Conservation (phyloP, 2,888 invertebrate genomes). For the Zhuqinia jingwanae region DNA sequence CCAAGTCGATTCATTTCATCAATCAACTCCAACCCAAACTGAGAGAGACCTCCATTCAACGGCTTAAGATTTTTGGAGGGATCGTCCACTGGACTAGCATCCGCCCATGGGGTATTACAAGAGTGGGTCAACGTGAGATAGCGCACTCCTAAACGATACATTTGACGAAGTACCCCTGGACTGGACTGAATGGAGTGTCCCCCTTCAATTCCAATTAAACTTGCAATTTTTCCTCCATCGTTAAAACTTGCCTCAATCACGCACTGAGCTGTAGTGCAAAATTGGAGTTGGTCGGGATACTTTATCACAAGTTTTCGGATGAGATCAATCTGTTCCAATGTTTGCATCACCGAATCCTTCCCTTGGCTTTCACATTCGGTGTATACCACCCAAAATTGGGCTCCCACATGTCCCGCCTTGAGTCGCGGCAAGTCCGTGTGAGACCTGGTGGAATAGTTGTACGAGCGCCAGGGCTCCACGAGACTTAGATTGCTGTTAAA, state of each 20-base stretch:
- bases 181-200: conserved; percentile 95
- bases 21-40: background rate
- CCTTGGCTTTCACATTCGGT: conserved; percentile 80
- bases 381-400: conserved; percentile 81
- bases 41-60: background rate
- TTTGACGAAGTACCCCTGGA: conserved; percentile 91
- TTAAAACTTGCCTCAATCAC: too few relatives aligned
- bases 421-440: conserved; percentile 82
- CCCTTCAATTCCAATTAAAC: conserved; percentile 91
- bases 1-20: conserved; percentile 87
- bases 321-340: conserved; percentile 81
- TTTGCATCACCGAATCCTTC: conserved; percentile 80
- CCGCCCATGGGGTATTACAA: conserved; percentile 94
- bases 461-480: conserved; percentile 79
- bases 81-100: conserved; percentile 87
- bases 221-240: conserved; percentile 82
- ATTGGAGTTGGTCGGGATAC: conserved; percentile 79
- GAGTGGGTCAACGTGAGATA: conserved; percentile 95
- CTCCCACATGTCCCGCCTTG: conserved; percentile 81
- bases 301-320: conserved; percentile 80
- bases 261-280: background rate
- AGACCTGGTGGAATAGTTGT: conserved; percentile 15
- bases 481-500: conserved; percentile 79
- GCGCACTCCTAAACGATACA: conserved; percentile 92
- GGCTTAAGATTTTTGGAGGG: too few relatives aligned